Evolutionary conservation across 2,113 vertebrate genomes (phyloP).

Genomic region (Aphyosemion australe): DNA sequence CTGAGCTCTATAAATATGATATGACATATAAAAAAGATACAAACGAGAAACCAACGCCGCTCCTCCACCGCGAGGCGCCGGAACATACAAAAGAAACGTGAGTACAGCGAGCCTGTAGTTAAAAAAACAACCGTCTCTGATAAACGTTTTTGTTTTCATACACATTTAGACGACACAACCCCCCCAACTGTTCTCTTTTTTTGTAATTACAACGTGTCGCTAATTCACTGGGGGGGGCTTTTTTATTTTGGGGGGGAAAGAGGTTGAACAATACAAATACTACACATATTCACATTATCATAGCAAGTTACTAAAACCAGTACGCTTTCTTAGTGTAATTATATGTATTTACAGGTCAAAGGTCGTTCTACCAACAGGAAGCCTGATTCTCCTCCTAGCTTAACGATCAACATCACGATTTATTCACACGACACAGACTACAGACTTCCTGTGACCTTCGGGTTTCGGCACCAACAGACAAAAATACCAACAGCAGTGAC

Average conservation of each 20-base stretch:
- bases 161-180: slow-evolving; percentile 72
- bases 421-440: slow-evolving; percentile 59
- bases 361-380: slow-evolving; percentile 64
- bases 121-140: slow-evolving; percentile 65
- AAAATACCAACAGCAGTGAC: slow-evolving; percentile 59
- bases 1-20: slow-evolving; percentile 78
- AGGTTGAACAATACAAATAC: slow-evolving; percentile 67
- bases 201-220: slow-evolving; percentile 63
- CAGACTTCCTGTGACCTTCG: slow-evolving; percentile 45
- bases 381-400: slow-evolving; percentile 54
- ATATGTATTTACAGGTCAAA: slow-evolving; percentile 75
- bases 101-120: slow-evolving; percentile 72
- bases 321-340: slow-evolving; percentile 68
- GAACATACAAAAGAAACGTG: slow-evolving; percentile 72
- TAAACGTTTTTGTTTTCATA: slow-evolving; percentile 69
- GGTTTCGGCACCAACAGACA: slow-evolving; percentile 29
- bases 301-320: slow-evolving; percentile 77
- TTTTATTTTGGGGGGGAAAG: slow-evolving; percentile 29
- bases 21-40: slow-evolving; percentile 76
- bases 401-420: slow-evolving; percentile 62
- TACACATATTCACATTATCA: slow-evolving; percentile 80
- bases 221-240: slow-evolving; percentile 40
- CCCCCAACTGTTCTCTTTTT: slow-evolving; percentile 34
- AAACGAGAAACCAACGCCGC: slow-evolving; percentile 60
- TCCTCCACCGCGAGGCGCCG: slow-evolving; percentile 46